Base-by-base conservation (phyloP, 1,140 invertebrate species). In the Drosophila parvula region DNA sequence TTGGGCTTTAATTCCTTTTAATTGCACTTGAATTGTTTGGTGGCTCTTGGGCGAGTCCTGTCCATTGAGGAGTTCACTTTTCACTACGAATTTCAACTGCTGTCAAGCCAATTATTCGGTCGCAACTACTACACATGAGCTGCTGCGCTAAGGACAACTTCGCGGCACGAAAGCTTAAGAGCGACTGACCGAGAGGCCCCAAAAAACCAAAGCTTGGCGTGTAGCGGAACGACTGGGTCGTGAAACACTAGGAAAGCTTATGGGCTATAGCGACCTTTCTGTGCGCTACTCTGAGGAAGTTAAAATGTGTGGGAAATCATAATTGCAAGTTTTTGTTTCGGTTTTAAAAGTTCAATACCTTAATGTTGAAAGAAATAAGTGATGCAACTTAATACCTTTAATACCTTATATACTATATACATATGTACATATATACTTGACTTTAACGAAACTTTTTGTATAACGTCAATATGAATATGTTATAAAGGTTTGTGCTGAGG, bases 141-240 rank as follows among this genome's bases (percentile, higher is more conserved):
- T 74, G 53, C 64, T 36, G 32, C 30, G 74, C 79, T 36, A n/a
- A 36, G 45, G 57, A 81, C 78, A 82, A 88, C 83, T 88, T 65
- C 50, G 81, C 83, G 79, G 60, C 83, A 70, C 77, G 69, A 89
- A 78, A 89, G 80, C 83, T 88, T 32, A 68, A 53, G 69, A 67
- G 84, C 77, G 69, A 88, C 67, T 84, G 77, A 89, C 62, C 48
- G 16, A 38, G 38, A 60, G 14, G 47, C 32, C 36, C 16, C 43
- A 30, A 69, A 58, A 16, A 28, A 12, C 41, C 34, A 48, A 62
- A 78, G 75, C 57, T 68, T 51, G 53, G 14, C 27, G 8, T 70
- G 14, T 8, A 36, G 22, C 14, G 53, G 27, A 62, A 44, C 41
- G 34, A 4, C 4, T 40, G 65, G 36, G 1, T 10, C 18, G 9